Percentiles rank a stretch among this genome's conserved stretches.
Conservation (phyloP, 1,140 invertebrate genomes). For the Diprion similis region DNA sequence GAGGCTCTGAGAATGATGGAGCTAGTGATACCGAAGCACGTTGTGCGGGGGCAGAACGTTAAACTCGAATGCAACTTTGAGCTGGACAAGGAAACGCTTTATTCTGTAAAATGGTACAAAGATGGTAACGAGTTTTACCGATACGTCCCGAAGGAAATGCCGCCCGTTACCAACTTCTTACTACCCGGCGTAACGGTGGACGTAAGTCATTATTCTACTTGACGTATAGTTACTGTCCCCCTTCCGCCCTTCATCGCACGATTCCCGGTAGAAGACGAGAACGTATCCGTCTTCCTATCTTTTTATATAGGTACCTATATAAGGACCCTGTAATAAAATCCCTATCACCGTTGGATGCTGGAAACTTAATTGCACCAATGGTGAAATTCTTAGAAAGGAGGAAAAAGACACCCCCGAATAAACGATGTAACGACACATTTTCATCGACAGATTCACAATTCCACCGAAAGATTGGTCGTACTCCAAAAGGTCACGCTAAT, state of each 20-base stretch:
- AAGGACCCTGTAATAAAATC: too few relatives aligned
- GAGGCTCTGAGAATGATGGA: constrained; percentile 67
- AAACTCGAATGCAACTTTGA: constrained; percentile 70
- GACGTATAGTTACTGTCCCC: constrained; percentile 4
- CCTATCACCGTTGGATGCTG: too few relatives aligned
- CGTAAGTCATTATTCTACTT: constrained; percentile 60
- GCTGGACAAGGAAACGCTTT: constrained; percentile 71
- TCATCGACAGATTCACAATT: constrained; percentile 73
- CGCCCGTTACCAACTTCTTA: constrained; percentile 67
- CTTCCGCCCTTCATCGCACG: background rate
- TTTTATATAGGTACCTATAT: background rate
- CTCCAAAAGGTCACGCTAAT: constrained; percentile 77
- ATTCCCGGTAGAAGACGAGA: too few relatives aligned
- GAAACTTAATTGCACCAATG: too few relatives aligned
- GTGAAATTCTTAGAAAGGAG: too few relatives aligned
- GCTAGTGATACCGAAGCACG: constrained; percentile 71
- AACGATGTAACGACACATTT: constrained; percentile 21
- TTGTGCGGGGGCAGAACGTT: constrained; percentile 68
- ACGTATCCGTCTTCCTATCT: background rate
- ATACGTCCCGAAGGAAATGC: constrained; percentile 74
- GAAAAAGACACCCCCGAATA: too few relatives aligned
- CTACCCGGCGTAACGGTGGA: constrained; percentile 70
- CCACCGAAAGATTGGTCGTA: constrained; percentile 76
- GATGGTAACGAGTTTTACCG: constrained; percentile 81
- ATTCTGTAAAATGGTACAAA: constrained; percentile 84